Percentiles rank a stretch among this genome's conserved stretches.
Conservation (phyloP, 2,113 vertebrate genomes). For the Pituophis catenifer region DNA sequence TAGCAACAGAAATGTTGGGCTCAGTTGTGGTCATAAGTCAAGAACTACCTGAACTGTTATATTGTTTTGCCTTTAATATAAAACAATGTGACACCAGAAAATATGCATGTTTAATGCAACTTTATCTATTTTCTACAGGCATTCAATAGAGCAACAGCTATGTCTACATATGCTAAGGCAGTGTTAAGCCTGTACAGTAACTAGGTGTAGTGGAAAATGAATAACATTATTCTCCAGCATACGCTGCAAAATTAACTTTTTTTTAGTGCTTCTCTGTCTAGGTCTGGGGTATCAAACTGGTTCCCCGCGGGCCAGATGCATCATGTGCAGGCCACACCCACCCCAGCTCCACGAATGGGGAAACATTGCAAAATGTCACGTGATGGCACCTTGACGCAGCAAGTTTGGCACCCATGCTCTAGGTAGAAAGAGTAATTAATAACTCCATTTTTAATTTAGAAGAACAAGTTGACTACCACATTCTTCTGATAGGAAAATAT, state of each 20-base stretch:
- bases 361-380: too few relatives aligned
- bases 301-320: too few relatives aligned
- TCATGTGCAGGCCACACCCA: too few relatives aligned
- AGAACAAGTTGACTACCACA: background rate
- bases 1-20: too few relatives aligned
- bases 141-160: background rate
- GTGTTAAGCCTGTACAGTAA: background rate
- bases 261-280: background rate
- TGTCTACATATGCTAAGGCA: background rate
- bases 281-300: too few relatives aligned
- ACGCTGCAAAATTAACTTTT: background rate
- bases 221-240: background rate
- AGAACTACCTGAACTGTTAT: too few relatives aligned
- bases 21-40: too few relatives aligned
- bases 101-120: background rate
- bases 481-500: background rate
- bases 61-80: background rate
- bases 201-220: background rate
- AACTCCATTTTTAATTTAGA: background rate
- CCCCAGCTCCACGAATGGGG: too few relatives aligned
- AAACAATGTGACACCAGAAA: background rate
- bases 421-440: too few relatives aligned
- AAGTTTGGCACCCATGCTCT: too few relatives aligned
- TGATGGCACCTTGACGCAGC: too few relatives aligned
- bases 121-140: background rate